phyloP scores from a whole-genome alignment of 2,888 invertebrate genomes.

The Phania funesta region DNA sequence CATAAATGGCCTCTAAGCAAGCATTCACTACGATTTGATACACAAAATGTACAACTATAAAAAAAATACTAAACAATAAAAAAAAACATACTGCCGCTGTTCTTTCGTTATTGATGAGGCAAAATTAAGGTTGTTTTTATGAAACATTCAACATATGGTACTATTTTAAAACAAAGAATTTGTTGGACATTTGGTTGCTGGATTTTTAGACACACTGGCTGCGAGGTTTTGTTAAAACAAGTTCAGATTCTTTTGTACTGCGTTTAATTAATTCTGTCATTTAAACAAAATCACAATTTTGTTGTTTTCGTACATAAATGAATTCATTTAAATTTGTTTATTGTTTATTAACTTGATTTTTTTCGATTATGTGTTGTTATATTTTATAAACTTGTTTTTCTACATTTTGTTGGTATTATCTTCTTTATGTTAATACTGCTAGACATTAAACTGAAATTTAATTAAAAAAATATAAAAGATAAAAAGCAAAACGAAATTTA shows the following conservation, averaged over 20 bases:
- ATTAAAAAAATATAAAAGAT: too few species aligned
- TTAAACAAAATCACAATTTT: background rate
- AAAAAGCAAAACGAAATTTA: too few species aligned
- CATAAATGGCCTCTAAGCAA: constrained; percentile 57
- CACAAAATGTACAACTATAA: background rate
- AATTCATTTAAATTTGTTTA: background rate
- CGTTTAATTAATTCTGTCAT: background rate
- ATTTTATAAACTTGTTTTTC: background rate
- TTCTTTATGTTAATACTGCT: too few species aligned
- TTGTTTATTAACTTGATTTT: background rate
- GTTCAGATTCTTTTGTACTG: background rate
- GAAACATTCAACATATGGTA: background rate
- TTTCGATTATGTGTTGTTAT: background rate
- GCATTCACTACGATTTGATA: constrained; percentile 27
- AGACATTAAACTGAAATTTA: too few species aligned
- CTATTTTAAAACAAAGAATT: background rate
- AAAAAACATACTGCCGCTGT: background rate
- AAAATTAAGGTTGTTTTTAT: background rate
- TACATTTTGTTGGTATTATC: too few species aligned
- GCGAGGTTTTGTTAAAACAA: background rate
- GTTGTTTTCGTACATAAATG: background rate
- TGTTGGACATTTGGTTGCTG: background rate
- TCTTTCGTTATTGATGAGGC: constrained; percentile 1
- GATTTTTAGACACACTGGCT: background rate
- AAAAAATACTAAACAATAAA: background rate